Evolutionary conservation across 2,888 invertebrate species (phyloP), one percentile per base, ranked within the genome.

Genomic region (Fissipunctia ypsillon): DNA sequence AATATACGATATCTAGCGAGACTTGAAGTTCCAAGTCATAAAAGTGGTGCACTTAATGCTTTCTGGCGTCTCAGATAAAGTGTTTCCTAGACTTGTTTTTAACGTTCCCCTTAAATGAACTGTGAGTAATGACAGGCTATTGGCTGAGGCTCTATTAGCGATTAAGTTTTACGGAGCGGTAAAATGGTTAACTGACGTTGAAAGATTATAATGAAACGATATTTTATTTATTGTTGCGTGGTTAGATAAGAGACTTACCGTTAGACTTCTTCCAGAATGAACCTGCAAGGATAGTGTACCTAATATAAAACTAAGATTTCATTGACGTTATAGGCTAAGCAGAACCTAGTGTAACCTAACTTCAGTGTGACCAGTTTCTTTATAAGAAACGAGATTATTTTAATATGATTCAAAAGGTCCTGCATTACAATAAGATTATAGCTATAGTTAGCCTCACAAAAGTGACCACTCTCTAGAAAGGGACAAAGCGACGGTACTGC

Each of bases 1-100:
- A 80, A 73, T 69, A 61, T 57, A 68, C 45, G 69, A 80, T 64
- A 75, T 69, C 69, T 45, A 68, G 54, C 43, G 35, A 66, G 45
- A 59, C 60, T 75, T 28, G 19, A 73, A 84, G 64, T 76, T 73
- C 66, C 43, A 75, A 72, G 76, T 72, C 75, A 77, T 85, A 85
- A 87, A 85, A 87, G 56, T 38, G 64, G 65, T 83, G 72, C 73
- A 78, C 50, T 81, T 85, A 85, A 87, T 79, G 78, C 64, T 74
- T 75, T 64, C 76, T 77, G 76, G 75, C 65, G 72, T 75, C 67
- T 64, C 22, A 77, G 80, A 84, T 84, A 85, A 71, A 85, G 72
- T 64, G 69, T 72, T 78, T 80, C 74, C 77, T 74, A 61, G 74
- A 80, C 72, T 79, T 83, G 83, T 83, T 85, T 84, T 83, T 85